A percentile compares a stretch with the other conserved stretches of the same genome.
phyloP scores from a whole-genome alignment of 1,140 invertebrate species.

The Tetraneura akinire region DNA sequence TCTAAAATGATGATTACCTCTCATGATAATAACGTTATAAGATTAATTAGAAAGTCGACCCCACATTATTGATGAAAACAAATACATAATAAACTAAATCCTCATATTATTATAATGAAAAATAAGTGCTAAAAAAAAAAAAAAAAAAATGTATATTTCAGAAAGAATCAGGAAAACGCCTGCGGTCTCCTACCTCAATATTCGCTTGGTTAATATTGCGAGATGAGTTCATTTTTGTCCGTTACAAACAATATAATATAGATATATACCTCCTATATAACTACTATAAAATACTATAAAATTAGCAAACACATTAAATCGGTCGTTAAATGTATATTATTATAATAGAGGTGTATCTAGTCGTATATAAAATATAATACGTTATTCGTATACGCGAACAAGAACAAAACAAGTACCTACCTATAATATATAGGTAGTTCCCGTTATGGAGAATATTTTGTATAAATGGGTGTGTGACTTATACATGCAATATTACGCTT shows the following conservation, averaged over 20 bases:
- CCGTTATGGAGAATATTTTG: constrained; percentile 6
- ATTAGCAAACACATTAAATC: constrained; percentile 11
- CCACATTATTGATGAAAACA: no score
- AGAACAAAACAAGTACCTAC: no score
- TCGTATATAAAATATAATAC: no score
- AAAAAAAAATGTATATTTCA: neutral
- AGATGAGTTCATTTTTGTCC: neutral
- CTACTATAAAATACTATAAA: neutral
- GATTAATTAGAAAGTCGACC: no score
- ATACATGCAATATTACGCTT: no score
- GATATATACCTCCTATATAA: neutral
- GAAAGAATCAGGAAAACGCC: neutral
- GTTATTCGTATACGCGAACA: neutral
- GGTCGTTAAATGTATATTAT: neutral
- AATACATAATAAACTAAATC: no score
- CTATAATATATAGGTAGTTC: no score
- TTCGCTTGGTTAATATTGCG: neutral
- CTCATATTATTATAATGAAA: no score
- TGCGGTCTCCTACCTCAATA: neutral
- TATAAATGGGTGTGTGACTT: neutral
- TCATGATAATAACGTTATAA: no score
- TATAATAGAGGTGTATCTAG: no score
- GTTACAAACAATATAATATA: neutral
- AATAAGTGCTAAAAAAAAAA: neutral
- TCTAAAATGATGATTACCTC: no score